Evolutionary conservation across 2,797 vertebrate genomes (phyloP), one percentile per base, ranked within the genome.

Genomic region (Cryptoprocta ferox): DNA sequence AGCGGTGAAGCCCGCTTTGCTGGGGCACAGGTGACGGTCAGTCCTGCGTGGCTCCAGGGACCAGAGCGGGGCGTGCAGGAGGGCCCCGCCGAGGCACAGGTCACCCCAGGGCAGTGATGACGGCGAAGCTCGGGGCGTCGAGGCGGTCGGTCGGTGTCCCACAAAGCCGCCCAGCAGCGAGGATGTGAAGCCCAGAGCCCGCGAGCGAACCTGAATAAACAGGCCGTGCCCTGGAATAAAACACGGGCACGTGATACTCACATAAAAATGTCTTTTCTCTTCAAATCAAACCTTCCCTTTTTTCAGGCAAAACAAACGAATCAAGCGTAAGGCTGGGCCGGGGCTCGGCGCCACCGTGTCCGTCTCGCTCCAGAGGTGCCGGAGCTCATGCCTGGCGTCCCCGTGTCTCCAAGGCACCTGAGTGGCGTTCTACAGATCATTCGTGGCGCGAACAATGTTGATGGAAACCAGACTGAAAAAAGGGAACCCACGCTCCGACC

Each of bases 361-460:
- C 28, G 91, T 56, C 91, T 96, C 95, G 68, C 95, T 91, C 88
- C 30, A 70, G 95, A 97, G 89, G 65, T 4, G 56, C 76, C 35
- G 88, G 75, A 76, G 71, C 83, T 94, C 91, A 86, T 93, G 94
- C 94, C 93, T 91, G 95, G 66, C 66, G 96, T 96, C 95, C 86
- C 93, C 0, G 96, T 61, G 85, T 93, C 89, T 30, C 84, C 14
- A 3, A 80, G 95, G 78, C 80, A 83, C 95, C 86, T 89, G 91
- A 97, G 94, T 95, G 93, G 75, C 78, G 94, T 89, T 82, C 86
- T 89, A 97, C 81, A 96, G 83, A 97, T 95, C 89, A 80, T 95
- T 81, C 87, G 89, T 92, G 96, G 66, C 94, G 56, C 0, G 30
- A 87, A 50, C 66, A 83, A 28, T 81, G 56, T 24, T 61, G 79